phyloP scores from a whole-genome alignment of 1,140 invertebrate genomes.

The Hyphantria cunea region DNA sequence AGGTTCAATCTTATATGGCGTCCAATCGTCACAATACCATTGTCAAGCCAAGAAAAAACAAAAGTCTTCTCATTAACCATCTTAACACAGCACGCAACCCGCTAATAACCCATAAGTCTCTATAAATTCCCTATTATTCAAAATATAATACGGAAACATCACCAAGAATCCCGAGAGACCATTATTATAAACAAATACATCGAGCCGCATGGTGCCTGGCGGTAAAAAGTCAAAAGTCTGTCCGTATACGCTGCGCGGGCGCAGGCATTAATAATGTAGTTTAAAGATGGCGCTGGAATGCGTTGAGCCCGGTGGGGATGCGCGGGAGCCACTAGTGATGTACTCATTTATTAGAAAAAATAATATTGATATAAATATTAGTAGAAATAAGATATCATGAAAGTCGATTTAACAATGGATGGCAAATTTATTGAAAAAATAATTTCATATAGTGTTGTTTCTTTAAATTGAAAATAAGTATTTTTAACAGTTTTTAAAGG shows the following conservation, averaged over 20 bases:
- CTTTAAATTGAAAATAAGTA: too few species aligned
- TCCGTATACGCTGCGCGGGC: slow-evolving; percentile 44
- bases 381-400: too few species aligned
- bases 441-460: too few species aligned
- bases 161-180: slow-evolving; percentile 47
- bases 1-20: too few species aligned
- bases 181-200: slow-evolving; percentile 67
- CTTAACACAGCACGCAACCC: neutral
- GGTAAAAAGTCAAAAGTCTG: slow-evolving; percentile 49
- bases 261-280: slow-evolving; percentile 76
- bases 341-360: neutral
- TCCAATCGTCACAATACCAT: too few species aligned
- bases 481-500: too few species aligned
- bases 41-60: too few species aligned
- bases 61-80: too few species aligned
- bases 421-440: too few species aligned
- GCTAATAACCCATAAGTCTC: neutral
- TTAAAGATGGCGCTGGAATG: slow-evolving; percentile 76
- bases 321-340: slow-evolving; percentile 42
- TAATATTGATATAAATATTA: too few species aligned
- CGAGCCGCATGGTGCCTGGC: slow-evolving; percentile 43
- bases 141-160: slow-evolving; percentile 28
- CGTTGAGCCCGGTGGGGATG: slow-evolving; percentile 57
- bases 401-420: too few species aligned
- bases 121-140: slow-evolving; percentile 1